Base-by-base conservation (phyloP, 2,888 invertebrate species). In the Cynaeus angustus region DNA sequence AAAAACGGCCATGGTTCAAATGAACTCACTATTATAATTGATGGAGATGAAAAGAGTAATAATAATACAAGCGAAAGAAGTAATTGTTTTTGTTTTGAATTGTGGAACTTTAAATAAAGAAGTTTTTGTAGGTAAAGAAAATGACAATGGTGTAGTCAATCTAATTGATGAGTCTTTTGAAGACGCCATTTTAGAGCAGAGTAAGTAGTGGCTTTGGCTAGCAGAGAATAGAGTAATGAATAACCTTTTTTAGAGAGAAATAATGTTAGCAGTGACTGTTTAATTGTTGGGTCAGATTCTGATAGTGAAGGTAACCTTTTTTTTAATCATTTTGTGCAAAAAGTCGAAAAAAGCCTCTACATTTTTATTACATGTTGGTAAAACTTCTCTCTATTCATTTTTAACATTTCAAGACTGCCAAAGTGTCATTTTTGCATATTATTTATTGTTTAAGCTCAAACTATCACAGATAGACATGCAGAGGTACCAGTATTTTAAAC, bases 51-150 rank as follows among this genome's bases (percentile, higher is more conserved):
- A 13, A 38, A n/a, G 3, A 8, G 1, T 28, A 37, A 6, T 28
- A 37, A 6, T 6, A 8, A 37, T n/a, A 37, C 8, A 6, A 37
- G 6, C 10, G 10, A 37, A 2, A 10, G 6, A 37, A 37, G 37
- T 10, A 8, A 37, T 37, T 37, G n/a, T 37, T 1, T 1, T n/a
- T 37, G 8, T 6, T 37, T 37, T 37, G 37, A 4, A n/a, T n/a
- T n/a, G n/a, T n/a, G 2, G 21, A 21, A 3, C 7, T 12, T 13
- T 43, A 1, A 7, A 1, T 43, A 43, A 13, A 14, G 14, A 6
- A n/a, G 16, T 55, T 6, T 43, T 58, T 58, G 3, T n/a, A 38
- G 58, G 26, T 14, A 58, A 56, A 41, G 56, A 58, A 26, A 13
- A 41, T 10, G 41, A 43, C 10, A 28, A 41, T 13, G 26, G 38